These are phyloP conservation scores for Lycaena phlaeas DNA, from an alignment of 2,888 invertebrate species.

Conservation along the genomic window DNA sequence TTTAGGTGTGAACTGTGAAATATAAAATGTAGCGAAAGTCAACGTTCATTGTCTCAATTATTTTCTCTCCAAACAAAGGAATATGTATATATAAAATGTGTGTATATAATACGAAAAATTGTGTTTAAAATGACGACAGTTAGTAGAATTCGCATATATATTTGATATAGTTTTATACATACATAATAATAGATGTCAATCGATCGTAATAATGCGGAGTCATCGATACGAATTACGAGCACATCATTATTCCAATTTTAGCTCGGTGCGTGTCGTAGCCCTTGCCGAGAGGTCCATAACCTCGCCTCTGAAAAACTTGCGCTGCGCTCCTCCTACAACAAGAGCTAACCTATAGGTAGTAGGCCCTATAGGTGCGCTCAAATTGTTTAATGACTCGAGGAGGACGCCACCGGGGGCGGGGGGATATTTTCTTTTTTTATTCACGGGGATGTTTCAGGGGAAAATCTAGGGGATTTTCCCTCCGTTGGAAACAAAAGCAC, in stretches of 20 bases:
- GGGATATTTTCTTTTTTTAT: too few relatives aligned
- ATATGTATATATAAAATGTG: too few relatives aligned
- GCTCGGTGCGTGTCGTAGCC: slow-evolving; percentile 21
- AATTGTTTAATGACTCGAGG: background rate
- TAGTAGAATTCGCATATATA: too few relatives aligned
- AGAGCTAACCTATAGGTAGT: background rate
- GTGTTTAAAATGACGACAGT: too few relatives aligned
- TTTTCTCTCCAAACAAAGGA: too few relatives aligned
- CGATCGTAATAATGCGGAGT: background rate
- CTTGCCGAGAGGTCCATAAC: slow-evolving; percentile 24
- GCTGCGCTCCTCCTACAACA: background rate
- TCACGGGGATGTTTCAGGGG: background rate
- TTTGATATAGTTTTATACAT: too few relatives aligned
- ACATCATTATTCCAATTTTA: slow-evolving; percentile 23
- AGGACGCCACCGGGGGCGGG: too few relatives aligned
- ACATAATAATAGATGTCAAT: too few relatives aligned
- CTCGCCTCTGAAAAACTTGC: slow-evolving; percentile 9
- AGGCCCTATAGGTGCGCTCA: background rate
- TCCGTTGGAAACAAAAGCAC: background rate
- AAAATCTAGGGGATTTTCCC: background rate
- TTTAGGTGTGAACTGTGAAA: too few relatives aligned
- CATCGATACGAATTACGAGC: slow-evolving; percentile 14
- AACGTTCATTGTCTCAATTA: too few relatives aligned
- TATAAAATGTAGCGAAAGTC: too few relatives aligned
- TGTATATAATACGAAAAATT: too few relatives aligned